A percentile compares a stretch with the other conserved stretches of the same genome.
Conservation (phyloP, 2,888 invertebrate genomes). For the Dasysyrphus tricinctus region DNA sequence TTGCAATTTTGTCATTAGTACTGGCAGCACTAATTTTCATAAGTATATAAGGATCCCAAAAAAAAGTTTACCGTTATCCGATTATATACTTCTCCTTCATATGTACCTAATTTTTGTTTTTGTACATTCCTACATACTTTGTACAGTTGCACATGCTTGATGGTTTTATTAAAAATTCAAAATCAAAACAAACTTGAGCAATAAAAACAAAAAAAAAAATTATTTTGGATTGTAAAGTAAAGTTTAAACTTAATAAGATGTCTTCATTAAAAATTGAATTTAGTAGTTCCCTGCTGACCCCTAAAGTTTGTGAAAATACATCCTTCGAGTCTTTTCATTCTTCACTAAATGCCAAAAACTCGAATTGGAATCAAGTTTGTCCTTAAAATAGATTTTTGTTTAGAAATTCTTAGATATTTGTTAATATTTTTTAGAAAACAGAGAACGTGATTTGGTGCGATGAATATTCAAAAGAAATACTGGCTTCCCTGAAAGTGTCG, state of each 20-base stretch:
- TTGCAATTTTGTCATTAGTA: no score
- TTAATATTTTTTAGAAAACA: constrained; percentile 72
- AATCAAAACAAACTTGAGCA: background rate
- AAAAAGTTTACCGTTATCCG: constrained; percentile 41
- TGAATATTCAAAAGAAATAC: constrained; percentile 81
- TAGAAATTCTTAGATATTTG: background rate
- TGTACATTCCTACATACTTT: background rate
- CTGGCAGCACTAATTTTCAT: background rate
- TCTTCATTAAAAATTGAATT: background rate
- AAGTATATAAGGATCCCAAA: background rate
- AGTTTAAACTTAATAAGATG: background rate
- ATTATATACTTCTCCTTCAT: background rate
- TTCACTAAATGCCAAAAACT: background rate
- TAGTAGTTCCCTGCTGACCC: constrained; percentile 2
- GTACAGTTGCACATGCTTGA: background rate
- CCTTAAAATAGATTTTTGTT: background rate
- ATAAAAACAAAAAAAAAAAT: background rate
- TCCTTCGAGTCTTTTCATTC: constrained; percentile 36
- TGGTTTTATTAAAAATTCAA: background rate
- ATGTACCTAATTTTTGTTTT: constrained; percentile 39
- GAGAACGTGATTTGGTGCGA: constrained; percentile 78
- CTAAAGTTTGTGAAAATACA: constrained; percentile 27
- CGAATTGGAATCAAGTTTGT: constrained; percentile 45
- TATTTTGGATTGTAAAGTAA: background rate
- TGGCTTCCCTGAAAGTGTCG: constrained; percentile 78